Percentiles rank a stretch among this genome's conserved stretches.
These are phyloP conservation scores for Amyelois transitella DNA, from an alignment of 1,140 invertebrate genomes.

Conservation along the genomic window DNA sequence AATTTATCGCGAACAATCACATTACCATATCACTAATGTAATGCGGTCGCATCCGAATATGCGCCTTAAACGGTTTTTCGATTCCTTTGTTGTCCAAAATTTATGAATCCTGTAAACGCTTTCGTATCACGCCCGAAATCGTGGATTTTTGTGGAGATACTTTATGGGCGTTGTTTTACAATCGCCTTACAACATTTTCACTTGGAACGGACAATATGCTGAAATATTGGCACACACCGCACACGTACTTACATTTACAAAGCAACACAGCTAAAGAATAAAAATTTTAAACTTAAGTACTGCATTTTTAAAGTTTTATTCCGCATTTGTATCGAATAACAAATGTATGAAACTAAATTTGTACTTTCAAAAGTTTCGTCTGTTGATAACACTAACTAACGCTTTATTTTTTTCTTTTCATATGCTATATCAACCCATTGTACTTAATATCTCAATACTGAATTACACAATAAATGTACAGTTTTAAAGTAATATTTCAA, in stretches of 20 bases:
- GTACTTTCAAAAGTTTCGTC: background rate
- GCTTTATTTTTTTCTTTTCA: background rate
- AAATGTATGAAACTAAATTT: background rate
- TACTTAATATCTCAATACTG: background rate
- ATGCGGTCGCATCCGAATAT: conserved; percentile 55
- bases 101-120: conserved; percentile 60
- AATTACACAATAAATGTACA: background rate
- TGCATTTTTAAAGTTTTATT: background rate
- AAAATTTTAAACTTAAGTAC: conserved; percentile 3
- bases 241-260: background rate
- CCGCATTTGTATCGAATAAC: background rate
- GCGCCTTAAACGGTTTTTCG: conserved; percentile 64
- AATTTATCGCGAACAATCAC: conserved; percentile 72
- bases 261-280: background rate
- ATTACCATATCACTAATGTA: conserved; percentile 72
- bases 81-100: conserved; percentile 67
- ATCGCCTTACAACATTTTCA: conserved; percentile 32
- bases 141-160: conserved; percentile 36
- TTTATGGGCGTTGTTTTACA: conserved; percentile 51
- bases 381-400: background rate
- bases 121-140: conserved; percentile 43
- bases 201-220: conserved; percentile 19
- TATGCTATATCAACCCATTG: background rate
- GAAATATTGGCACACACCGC: conserved; percentile 16
- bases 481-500: background rate